These are phyloP conservation scores for Stenoptilia bipunctidactyla DNA, from an alignment of 2,888 invertebrate species.

Conservation along the genomic window DNA sequence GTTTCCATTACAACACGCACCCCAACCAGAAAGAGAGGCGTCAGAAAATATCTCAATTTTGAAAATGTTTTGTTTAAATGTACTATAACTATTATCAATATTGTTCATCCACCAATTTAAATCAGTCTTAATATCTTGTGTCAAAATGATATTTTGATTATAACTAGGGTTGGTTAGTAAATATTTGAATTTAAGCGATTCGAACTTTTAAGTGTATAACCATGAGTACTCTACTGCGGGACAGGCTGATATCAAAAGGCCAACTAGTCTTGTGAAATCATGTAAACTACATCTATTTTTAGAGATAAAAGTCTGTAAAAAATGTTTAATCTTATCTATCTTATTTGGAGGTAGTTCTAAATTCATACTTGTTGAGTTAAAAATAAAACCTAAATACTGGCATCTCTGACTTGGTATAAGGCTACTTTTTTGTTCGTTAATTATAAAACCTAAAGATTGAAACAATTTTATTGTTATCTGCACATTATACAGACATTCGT, in stretches of 20 bases:
- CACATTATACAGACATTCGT: too few species aligned
- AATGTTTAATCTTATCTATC: not conserved
- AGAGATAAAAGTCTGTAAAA: not conserved
- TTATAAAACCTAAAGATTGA: too few species aligned
- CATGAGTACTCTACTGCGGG: constrained; percentile 10
- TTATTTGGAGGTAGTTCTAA: not conserved
- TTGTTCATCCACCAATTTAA: constrained; percentile 14
- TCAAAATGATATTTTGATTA: not conserved
- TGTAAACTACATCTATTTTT: not conserved
- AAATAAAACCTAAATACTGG: constrained; percentile 1
- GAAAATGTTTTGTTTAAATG: constrained; percentile 8
- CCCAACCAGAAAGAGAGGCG: constrained; percentile 17
- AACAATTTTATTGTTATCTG: too few species aligned
- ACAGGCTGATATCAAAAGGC: constrained; percentile 10
- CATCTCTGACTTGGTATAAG: not conserved
- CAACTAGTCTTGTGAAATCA: constrained; percentile 5
- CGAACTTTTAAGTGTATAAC: constrained; percentile 8
- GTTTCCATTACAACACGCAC: constrained; percentile 7
- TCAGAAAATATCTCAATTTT: constrained; percentile 17
- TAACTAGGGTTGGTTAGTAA: not conserved
- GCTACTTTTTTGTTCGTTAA: not conserved
- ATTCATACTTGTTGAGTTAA: not conserved
- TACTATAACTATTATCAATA: constrained; percentile 5
- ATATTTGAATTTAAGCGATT: not conserved
- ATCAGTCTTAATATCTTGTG: constrained; percentile 1